phyloP scores from a whole-genome alignment of 2,888 invertebrate genomes.

The Phymatocera aterrima region DNA sequence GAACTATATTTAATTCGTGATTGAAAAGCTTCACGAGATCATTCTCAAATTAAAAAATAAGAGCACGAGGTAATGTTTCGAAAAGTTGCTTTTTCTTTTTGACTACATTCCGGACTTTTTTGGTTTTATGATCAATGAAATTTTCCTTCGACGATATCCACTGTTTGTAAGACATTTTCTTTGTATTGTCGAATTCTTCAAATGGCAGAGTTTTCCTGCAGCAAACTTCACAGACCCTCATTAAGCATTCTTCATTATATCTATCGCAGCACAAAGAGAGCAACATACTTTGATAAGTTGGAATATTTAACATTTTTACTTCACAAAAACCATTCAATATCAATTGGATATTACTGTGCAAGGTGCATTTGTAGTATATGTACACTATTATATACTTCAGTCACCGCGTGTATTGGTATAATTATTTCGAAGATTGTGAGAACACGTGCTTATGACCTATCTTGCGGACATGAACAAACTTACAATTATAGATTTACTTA shows the following conservation, averaged over 20 bases:
- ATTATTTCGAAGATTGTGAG: slow-evolving; percentile 28
- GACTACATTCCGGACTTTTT: neutral
- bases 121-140: neutral
- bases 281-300: neutral
- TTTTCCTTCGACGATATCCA: neutral
- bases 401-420: neutral
- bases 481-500: slow-evolving; percentile 10
- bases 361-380: too few species aligned
- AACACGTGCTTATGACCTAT: slow-evolving; percentile 11
- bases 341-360: slow-evolving; percentile 47
- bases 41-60: slow-evolving; percentile 39
- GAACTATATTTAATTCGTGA: slow-evolving; percentile 47
- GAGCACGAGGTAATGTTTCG: neutral
- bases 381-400: too few species aligned
- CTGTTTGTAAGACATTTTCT: neutral
- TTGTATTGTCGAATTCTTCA: neutral
- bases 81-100: neutral
- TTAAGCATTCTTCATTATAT: neutral
- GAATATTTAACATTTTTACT: slow-evolving; percentile 19
- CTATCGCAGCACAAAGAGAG: slow-evolving; percentile 3
- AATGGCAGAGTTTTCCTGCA: neutral
- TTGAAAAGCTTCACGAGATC: slow-evolving; percentile 44
- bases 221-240: neutral
- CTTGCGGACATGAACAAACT: slow-evolving; percentile 5
- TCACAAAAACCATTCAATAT: slow-evolving; percentile 32